Conservation (phyloP, 1,140 invertebrate species). For the Drosophila quadrilineata region DNA sequence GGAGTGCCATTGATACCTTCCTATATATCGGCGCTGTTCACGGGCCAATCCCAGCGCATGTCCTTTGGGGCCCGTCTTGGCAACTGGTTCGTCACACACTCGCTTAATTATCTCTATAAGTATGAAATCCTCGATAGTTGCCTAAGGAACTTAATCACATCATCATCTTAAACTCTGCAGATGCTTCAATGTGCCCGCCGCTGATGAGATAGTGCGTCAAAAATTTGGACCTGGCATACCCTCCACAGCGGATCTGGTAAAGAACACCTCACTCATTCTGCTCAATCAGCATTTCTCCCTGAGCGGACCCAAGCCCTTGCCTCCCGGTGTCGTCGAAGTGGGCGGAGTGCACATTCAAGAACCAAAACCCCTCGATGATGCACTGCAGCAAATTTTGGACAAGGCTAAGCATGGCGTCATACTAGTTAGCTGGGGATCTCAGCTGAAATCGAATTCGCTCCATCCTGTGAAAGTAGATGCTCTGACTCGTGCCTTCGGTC, state of each 20-base stretch:
- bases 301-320: constrained; percentile 83
- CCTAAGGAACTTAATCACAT: neutral
- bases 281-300: constrained; percentile 85
- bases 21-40: constrained; percentile 83
- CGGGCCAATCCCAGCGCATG: constrained; percentile 83
- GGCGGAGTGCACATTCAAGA: constrained; percentile 85
- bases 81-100: constrained; percentile 77
- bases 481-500: constrained; percentile 84
- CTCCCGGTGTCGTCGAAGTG: constrained; percentile 85
- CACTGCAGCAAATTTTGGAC: constrained; percentile 86
- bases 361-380: constrained; percentile 82
- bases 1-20: constrained; percentile 84
- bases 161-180: neutral
- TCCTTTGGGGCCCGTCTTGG: constrained; percentile 80
- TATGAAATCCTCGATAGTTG: constrained; percentile 10
- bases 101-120: constrained; percentile 64
- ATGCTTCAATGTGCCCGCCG: constrained; percentile 33
- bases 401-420: constrained; percentile 86
- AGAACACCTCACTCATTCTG: constrained; percentile 84
- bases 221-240: constrained; percentile 83
- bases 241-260: constrained; percentile 83
- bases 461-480: constrained; percentile 83
- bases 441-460: constrained; percentile 84
- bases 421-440: constrained; percentile 88
- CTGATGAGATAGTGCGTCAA: constrained; percentile 48